Conservation (phyloP, 23 tunicate genomes). For the Clavelina lepadiformis region DNA sequence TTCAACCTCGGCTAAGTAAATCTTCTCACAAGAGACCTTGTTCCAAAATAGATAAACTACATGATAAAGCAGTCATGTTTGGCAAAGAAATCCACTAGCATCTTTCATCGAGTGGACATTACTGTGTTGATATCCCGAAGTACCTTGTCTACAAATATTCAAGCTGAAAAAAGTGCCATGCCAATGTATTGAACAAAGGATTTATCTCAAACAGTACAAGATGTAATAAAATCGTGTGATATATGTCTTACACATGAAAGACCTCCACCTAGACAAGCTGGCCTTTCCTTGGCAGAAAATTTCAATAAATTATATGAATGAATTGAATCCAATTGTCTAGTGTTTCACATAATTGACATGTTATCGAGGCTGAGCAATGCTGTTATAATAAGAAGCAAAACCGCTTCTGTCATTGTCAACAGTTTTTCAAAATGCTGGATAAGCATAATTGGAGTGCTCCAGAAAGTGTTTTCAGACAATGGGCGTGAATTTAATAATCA, state of each 20-base stretch:
- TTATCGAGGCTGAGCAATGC: slow-evolving; percentile 10
- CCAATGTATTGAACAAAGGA: neutral
- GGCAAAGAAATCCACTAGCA: slow-evolving; percentile 4
- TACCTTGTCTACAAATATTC: too few relatives aligned
- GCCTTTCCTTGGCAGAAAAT: slow-evolving; percentile 3
- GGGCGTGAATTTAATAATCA: slow-evolving; percentile 18
- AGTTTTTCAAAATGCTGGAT: slow-evolving; percentile 14
- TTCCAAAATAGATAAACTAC: neutral
- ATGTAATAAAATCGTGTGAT: slow-evolving; percentile 2
- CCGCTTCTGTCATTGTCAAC: slow-evolving; percentile 9
- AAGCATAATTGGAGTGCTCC: slow-evolving; percentile 9
- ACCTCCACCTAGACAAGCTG: slow-evolving; percentile 11
- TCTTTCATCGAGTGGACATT: slow-evolving; percentile 16
- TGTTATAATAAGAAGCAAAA: slow-evolving; percentile 7
- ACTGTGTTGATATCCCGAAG: slow-evolving; percentile 31
- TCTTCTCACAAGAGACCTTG: slow-evolving; percentile 7
- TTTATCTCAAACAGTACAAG: neutral
- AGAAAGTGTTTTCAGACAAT: slow-evolving; percentile 14
- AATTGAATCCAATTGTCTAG: too few relatives aligned
- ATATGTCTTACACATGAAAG: neutral
- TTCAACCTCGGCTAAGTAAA: slow-evolving; percentile 2
- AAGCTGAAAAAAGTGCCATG: too few relatives aligned
- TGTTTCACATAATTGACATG: slow-evolving; percentile 30
- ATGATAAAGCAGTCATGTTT: slow-evolving; percentile 16
- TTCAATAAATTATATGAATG: too few relatives aligned